phyloP scores from a whole-genome alignment of 2,888 invertebrate species.

The Trichopoda pennipes region DNA sequence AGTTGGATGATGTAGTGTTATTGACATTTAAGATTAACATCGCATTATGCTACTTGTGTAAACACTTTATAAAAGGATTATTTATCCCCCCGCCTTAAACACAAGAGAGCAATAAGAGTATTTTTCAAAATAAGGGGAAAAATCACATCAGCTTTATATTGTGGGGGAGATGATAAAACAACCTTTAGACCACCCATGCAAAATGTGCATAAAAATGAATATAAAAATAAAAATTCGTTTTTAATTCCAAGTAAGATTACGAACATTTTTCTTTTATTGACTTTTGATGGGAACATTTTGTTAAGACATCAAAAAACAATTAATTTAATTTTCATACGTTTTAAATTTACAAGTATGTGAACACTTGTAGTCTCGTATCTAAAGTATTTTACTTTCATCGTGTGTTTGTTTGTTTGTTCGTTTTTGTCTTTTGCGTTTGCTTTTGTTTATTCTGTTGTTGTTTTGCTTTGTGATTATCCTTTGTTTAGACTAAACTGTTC shows the following conservation, averaged over 20 bases:
- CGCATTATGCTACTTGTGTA: conserved; percentile 70
- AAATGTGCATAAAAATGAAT: background rate
- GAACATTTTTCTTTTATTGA: conserved; percentile 38
- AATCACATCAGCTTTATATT: background rate
- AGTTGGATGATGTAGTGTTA: conserved; percentile 71
- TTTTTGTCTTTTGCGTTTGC: conserved; percentile 5
- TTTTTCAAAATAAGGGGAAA: conserved; percentile 5
- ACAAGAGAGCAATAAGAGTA: background rate
- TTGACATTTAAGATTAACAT: conserved; percentile 77
- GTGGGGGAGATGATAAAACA: conserved; percentile 46
- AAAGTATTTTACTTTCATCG: conserved; percentile 6
- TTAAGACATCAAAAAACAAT: conserved; percentile 62
- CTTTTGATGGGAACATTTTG: conserved; percentile 53
- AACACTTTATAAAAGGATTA: conserved; percentile 76
- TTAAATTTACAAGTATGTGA: conserved; percentile 55
- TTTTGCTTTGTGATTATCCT: conserved; percentile 65
- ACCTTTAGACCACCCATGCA: conserved; percentile 41
- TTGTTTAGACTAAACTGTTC: conserved; percentile 70
- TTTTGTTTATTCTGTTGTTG: conserved; percentile 27
- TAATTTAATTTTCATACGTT: conserved; percentile 58
- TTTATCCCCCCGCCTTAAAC: conserved; percentile 35
- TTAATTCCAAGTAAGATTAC: conserved; percentile 24
- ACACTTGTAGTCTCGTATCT: conserved; percentile 57
- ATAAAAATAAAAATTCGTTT: conserved; percentile 1
- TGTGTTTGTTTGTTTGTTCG: conserved; percentile 12